phyloP scores from a whole-genome alignment of 2,797 vertebrate species.

The Euthynnus affinis region DNA sequence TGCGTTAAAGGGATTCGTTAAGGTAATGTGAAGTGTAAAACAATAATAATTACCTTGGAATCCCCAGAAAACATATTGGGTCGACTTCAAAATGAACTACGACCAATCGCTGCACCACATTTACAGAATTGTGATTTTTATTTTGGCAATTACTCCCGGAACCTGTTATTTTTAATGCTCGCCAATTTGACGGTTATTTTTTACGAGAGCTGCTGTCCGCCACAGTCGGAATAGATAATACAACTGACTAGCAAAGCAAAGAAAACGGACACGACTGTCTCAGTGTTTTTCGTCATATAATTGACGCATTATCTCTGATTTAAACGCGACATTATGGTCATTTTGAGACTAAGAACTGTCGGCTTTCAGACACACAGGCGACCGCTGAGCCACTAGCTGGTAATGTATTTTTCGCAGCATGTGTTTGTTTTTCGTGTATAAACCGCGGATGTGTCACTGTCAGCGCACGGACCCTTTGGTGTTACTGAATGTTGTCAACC shows the following conservation, averaged over 20 bases:
- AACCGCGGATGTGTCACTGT: conserved; percentile 37
- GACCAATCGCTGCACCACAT: accelerated
- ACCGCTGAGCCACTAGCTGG: conserved; percentile 27
- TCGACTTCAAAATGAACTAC: accelerated
- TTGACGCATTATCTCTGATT: not conserved
- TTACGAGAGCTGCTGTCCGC: not conserved
- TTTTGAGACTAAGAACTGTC: not conserved
- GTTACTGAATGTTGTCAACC: conserved; percentile 6
- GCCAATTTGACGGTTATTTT: conserved; percentile 4
- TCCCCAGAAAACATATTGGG: accelerated
- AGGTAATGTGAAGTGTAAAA: accelerated
- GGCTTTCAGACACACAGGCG: conserved; percentile 11
- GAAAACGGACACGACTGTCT: not conserved
- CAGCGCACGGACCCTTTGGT: not conserved
- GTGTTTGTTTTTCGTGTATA: conserved; percentile 14
- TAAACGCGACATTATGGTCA: conserved; percentile 12
- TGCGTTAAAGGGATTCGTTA: accelerated
- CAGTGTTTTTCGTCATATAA: not conserved
- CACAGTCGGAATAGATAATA: conserved; percentile 19
- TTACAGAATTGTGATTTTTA: conserved; percentile 15
- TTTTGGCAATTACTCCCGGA: conserved; percentile 40
- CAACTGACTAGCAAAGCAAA: not conserved
- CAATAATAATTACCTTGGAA: accelerated
- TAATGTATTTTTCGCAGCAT: conserved; percentile 33
- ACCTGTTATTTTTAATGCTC: not conserved